Conservation (phyloP, 2,888 invertebrate species). For the Drosophila crucigera region DNA sequence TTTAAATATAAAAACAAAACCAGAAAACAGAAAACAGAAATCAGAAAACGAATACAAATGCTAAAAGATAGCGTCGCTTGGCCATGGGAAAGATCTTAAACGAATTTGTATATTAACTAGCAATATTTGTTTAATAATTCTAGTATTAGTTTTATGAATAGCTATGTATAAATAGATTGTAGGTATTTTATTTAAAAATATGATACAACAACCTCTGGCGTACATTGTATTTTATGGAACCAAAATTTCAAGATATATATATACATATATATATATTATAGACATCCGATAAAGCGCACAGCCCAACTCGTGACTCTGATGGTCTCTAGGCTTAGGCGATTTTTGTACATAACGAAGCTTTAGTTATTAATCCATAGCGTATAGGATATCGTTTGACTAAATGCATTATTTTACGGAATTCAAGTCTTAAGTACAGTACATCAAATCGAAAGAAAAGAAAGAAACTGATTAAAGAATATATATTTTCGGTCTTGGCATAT, state of each 20-base stretch:
- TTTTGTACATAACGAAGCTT: slow-evolving; percentile 45
- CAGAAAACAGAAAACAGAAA: slow-evolving; percentile 3
- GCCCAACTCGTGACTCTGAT: slow-evolving; percentile 10
- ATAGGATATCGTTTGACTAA: slow-evolving; percentile 24
- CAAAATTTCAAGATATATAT: slow-evolving; percentile 32
- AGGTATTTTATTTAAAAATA: slow-evolving; percentile 33
- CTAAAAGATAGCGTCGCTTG: slow-evolving; percentile 55
- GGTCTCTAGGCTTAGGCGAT: slow-evolving; percentile 35
- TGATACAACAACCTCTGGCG: slow-evolving; percentile 29
- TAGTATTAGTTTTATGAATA: slow-evolving; percentile 50
- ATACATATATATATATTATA: not conserved
- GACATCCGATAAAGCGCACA: slow-evolving; percentile 28
- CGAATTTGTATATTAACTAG: slow-evolving; percentile 81
- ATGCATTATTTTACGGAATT: not conserved
- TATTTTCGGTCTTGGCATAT: slow-evolving; percentile 21
- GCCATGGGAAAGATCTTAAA: slow-evolving; percentile 73
- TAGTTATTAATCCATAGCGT: slow-evolving; percentile 39
- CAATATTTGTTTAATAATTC: slow-evolving; percentile 78
- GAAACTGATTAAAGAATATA: not conserved
- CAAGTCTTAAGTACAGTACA: not conserved
- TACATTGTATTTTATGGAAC: slow-evolving; percentile 51
- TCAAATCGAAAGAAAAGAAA: not conserved
- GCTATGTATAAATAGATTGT: slow-evolving; percentile 50
- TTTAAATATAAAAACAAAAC: slow-evolving; percentile 18
- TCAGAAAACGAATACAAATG: slow-evolving; percentile 14